A percentile compares a stretch with the other conserved stretches of the same genome.
Conservation (phyloP, 2,113 vertebrate species). For the Rhea americana region DNA sequence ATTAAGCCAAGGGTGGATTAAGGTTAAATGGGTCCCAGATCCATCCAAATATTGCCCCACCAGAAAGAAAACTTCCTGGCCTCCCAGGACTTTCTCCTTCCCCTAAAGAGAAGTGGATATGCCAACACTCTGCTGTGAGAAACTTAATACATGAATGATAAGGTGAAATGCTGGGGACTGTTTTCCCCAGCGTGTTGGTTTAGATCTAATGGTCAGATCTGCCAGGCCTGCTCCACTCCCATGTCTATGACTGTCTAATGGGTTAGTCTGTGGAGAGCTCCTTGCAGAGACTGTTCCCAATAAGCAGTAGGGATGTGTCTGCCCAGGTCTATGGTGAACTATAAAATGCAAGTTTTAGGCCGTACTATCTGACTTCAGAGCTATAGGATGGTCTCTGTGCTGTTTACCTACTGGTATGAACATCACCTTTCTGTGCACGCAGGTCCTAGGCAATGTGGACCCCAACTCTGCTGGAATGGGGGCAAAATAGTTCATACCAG, state of each 20-base stretch:
- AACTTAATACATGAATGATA: not conserved
- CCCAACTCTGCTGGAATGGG: not conserved
- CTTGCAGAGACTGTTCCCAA: not conserved
- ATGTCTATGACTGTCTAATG: not conserved
- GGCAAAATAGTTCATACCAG: not conserved
- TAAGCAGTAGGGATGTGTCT: not conserved
- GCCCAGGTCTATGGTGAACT: fast-evolving
- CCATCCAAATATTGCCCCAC: not conserved
- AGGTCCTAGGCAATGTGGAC: not conserved
- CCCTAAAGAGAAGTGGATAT: not conserved
- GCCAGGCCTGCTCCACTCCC: not conserved
- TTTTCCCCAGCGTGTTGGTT: not conserved
- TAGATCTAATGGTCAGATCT: not conserved
- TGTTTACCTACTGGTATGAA: not conserved
- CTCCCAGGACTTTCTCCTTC: not conserved
- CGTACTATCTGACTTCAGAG: not conserved
- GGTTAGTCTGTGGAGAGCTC: not conserved
- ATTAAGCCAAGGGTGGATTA: not conserved
- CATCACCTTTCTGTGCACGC: not conserved
- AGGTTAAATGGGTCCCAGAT: not conserved
- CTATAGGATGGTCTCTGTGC: not conserved
- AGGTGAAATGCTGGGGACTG: not conserved
- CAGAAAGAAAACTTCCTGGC: not conserved
- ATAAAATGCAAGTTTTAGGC: not conserved
- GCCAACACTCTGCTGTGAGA: not conserved